These are phyloP conservation scores for Danio aesculapii DNA, from an alignment of 2,797 vertebrate genomes.

Conservation along the genomic window DNA sequence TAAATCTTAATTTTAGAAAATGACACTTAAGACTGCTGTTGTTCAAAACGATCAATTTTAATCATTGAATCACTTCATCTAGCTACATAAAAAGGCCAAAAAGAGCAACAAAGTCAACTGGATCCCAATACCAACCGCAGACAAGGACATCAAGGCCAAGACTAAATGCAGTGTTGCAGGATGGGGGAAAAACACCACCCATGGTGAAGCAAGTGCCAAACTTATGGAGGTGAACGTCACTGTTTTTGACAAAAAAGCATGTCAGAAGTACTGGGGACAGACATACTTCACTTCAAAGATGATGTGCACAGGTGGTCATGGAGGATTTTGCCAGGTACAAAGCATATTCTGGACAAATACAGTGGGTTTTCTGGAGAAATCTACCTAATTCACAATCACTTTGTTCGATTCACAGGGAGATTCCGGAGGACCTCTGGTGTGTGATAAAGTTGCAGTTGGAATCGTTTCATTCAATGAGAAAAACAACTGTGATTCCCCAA, in stretches of 20 bases:
- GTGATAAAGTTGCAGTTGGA: constrained; percentile 43
- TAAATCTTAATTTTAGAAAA: too few relatives aligned
- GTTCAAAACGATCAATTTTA: not conserved
- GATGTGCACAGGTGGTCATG: constrained; percentile 50
- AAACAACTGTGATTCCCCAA: constrained; percentile 8
- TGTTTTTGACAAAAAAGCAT: constrained; percentile 20
- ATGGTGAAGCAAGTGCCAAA: accelerated
- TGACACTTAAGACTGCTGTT: too few relatives aligned
- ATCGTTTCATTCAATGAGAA: constrained; percentile 34
- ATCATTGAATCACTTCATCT: not conserved
- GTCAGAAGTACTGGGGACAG: constrained; percentile 2
- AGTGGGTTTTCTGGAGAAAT: not conserved
- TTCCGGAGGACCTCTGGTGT: constrained; percentile 59
- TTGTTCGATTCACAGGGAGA: constrained; percentile 42
- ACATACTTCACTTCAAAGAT: not conserved
- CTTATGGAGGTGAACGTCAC: constrained; percentile 56
- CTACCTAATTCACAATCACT: not conserved
- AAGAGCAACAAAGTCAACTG: constrained; percentile 29
- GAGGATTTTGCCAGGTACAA: constrained; percentile 62
- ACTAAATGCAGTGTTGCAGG: constrained; percentile 59
- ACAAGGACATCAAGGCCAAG: constrained; percentile 55
- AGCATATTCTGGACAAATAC: constrained; percentile 14
- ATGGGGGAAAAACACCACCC: constrained; percentile 51
- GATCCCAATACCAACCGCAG: constrained; percentile 55
- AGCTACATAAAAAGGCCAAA: constrained; percentile 42